Conservation (phyloP, 1,140 invertebrate species). For the Eumaeus atala region DNA sequence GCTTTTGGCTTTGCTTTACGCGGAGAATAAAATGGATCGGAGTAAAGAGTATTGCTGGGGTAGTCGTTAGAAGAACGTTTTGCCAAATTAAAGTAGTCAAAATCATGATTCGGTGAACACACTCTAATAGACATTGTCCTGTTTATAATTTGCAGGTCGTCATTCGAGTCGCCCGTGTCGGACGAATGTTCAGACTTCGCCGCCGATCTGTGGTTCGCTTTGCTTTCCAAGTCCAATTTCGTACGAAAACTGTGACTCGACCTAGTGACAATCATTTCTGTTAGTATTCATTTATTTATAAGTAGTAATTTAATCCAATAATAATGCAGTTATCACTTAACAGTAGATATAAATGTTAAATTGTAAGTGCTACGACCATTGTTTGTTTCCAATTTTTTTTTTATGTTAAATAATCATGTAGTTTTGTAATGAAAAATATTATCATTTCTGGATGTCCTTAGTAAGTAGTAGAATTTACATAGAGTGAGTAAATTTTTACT, state of each 20-base stretch:
- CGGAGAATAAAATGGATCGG: constrained; percentile 41
- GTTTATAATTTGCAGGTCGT: constrained; percentile 72
- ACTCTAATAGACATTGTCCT: constrained; percentile 75
- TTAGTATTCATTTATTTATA: not conserved
- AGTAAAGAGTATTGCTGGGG: constrained; percentile 44
- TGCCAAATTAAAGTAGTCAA: constrained; percentile 78
- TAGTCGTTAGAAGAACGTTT: constrained; percentile 75
- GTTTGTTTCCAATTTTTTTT: no score
- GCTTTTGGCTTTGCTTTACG: constrained; percentile 56
- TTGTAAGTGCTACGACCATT: no score
- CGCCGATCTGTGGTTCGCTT: constrained; percentile 32
- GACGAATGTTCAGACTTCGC: constrained; percentile 53
- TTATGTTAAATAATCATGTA: no score
- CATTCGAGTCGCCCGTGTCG: constrained; percentile 73
- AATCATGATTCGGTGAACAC: constrained; percentile 77
- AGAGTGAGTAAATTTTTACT: not conserved
- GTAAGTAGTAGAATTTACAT: not conserved
- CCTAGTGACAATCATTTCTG: constrained; percentile 23
- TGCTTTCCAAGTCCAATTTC: constrained; percentile 34
- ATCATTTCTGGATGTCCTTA: no score
- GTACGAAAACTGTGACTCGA: constrained; percentile 31
- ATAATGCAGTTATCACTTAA: not conserved
- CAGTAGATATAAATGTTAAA: not conserved
- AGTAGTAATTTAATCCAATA: no score
- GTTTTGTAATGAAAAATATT: no score